Evolutionary conservation across 2,797 vertebrate genomes (phyloP), one percentile per base, ranked within the genome.

Genomic region (Carcharodon carcharias): DNA sequence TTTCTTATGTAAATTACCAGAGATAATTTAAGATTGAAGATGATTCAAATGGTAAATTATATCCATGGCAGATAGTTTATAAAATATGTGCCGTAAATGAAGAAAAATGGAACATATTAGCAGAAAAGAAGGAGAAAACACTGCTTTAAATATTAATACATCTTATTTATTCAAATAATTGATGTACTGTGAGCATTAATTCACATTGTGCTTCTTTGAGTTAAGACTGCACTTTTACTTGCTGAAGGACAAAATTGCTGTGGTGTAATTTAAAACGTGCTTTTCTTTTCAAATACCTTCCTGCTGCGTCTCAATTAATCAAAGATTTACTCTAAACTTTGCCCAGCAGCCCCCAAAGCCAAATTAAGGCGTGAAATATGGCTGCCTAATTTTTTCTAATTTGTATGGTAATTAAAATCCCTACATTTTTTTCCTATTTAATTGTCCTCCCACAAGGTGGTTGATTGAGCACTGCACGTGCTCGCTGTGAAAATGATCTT

Each of bases 351-450:
- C 96, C 96, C 97, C 96, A 97, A 97, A 97, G 97, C 96, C 96
- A 97, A 97, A 96, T 96, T 96, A 96, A 97, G 97, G 97, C 97
- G 97, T 11, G 8, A 97, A 96, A 97, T 96, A 96, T 96, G 96
- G 97, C 98, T 98, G 97, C 98, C 98, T 98, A 98, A 98, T 98
- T 98, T 97, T 96, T 97, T 97, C 97, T 98, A 98, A 98, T 98
- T 98, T 97, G 97, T 97, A 97, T 97, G 97, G 98, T 98, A 98
- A 98, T 98, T 98, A 98, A 98, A 97, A 97, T 97, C 97, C 97
- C 96, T 97, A 97, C 97, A 91, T 93, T 98, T 98, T 97, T 97
- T 98, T 97, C 97, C 97, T 96, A 96, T 97, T 95, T 97, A 97
- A 97, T 98, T 97, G 97, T 98, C 97, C 96, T 98, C 97, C 97